Conservation (phyloP, 2,113 vertebrate species). For the Amphiprion ocellaris region DNA sequence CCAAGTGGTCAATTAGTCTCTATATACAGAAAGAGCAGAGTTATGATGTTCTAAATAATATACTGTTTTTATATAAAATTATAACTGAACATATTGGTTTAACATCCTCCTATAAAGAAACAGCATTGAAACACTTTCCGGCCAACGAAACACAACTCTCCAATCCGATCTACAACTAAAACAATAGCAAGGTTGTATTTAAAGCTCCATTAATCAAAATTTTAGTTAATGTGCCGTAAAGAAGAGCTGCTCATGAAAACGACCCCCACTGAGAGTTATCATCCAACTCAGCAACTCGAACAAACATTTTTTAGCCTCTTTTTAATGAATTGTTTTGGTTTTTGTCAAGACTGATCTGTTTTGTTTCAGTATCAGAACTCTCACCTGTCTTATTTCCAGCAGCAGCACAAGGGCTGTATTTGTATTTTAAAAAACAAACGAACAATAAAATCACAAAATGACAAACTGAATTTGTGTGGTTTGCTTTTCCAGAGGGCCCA, state of each 20-base stretch:
- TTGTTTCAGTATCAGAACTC: background rate
- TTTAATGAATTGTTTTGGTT: slow-evolving; percentile 3
- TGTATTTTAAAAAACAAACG: no score
- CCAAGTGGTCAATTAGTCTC: no score
- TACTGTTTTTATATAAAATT: no score
- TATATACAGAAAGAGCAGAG: no score
- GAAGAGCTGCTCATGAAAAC: background rate
- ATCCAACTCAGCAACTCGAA: background rate
- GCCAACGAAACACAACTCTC: background rate
- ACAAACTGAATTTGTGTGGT: background rate
- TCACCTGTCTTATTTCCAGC: background rate
- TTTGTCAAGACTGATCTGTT: background rate
- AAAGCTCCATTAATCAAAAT: background rate
- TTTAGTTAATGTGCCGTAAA: background rate
- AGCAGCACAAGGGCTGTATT: background rate
- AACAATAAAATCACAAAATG: background rate
- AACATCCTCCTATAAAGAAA: background rate
- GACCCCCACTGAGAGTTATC: background rate
- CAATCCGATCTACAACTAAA: background rate
- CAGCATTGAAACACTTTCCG: background rate
- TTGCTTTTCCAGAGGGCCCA: background rate
- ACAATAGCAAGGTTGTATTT: background rate
- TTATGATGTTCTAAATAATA: no score
- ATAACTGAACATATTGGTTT: background rate
- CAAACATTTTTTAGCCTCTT: background rate